Conservation (phyloP, 2,888 invertebrate species). For the Nemurella pictetii region DNA sequence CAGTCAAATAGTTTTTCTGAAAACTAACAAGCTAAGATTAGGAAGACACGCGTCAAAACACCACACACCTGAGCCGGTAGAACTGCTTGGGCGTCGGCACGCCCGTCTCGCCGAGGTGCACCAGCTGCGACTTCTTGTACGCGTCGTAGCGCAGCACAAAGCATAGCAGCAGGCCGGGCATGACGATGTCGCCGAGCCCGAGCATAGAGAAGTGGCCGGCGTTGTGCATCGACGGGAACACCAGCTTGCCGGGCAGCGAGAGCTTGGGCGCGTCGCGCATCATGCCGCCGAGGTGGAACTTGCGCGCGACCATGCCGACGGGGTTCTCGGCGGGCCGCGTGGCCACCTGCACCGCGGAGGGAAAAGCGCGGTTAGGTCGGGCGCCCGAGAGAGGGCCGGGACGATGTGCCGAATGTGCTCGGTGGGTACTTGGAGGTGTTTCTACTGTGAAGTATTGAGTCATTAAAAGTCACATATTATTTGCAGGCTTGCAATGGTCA, state of each 20-base stretch:
- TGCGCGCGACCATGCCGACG: constrained; percentile 89
- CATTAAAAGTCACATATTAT: too few species aligned
- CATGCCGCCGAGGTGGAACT: constrained; percentile 87
- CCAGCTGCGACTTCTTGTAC: constrained; percentile 86
- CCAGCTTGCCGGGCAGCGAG: constrained; percentile 93
- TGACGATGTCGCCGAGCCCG: constrained; percentile 64
- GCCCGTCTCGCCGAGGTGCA: constrained; percentile 61
- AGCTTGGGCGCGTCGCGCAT: constrained; percentile 92
- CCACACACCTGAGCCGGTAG: constrained; percentile 49
- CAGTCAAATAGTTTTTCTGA: too few species aligned
- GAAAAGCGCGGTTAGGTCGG: too few species aligned
- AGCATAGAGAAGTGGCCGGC: constrained; percentile 96
- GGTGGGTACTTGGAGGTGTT: too few species aligned
- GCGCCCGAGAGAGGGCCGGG: too few species aligned
- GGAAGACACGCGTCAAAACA: too few species aligned
- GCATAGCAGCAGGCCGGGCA: constrained; percentile 93
- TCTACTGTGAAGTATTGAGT: too few species aligned
- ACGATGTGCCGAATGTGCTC: too few species aligned
- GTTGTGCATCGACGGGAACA: constrained; percentile 96
- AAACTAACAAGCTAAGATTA: too few species aligned
- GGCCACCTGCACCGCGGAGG: constrained; percentile 64
- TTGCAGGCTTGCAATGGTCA: too few species aligned
- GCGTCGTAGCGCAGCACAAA: constrained; percentile 97
- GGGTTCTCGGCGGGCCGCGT: constrained; percentile 88
- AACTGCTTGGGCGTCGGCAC: constrained; percentile 60